Base-by-base conservation (phyloP, 1,140 invertebrate genomes). In the Octopus sinensis region DNA sequence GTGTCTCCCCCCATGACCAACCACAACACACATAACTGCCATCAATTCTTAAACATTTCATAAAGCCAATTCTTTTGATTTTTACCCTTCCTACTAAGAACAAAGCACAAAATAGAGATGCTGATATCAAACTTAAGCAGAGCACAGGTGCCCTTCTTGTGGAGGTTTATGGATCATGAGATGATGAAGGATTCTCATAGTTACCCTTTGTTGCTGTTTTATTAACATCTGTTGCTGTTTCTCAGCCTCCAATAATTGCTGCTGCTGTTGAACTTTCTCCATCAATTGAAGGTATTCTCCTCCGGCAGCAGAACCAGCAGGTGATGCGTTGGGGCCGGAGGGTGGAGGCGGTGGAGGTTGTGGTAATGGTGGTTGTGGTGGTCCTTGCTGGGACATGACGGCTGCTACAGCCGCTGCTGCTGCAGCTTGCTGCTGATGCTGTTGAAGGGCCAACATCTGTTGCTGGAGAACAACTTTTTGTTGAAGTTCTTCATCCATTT, bases 191-290 rank as follows among this genome's bases (percentile, higher is more conserved):
- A 43, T 43, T 43, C 30, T 43, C 30, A 43, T 43, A 43, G 30
- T 43, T 77, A 86, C 86, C 83, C 84, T 82, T 75, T 86, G 84
- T 68, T 86, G 85, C n/a, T 84, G 82, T 82, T 86, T 84, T 56
- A 85, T 77, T 51, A 77, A 5, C 30, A 77, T 77, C 7, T 77
- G 76, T 52, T 52, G 52, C 13, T 83, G 85, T 84, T 89, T 89
- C 77, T 88, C 86, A 78, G 84, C 85, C 78, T 89, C 86, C 5
- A 88, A 53, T 85, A 88, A 83, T 79, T 87, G 86, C 82, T 89
- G 87, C 56, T 89, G 87, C 80, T 88, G 86, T 71, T 83, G 78
- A 13, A 86, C 88, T 81, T 88, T 86, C 82, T 87, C 84, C 85
- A 87, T 89, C 71, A 88, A 83, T 52, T 88, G 84, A 10, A 80